Conservation (phyloP, 2,888 invertebrate species). For the Melieria omissa region DNA sequence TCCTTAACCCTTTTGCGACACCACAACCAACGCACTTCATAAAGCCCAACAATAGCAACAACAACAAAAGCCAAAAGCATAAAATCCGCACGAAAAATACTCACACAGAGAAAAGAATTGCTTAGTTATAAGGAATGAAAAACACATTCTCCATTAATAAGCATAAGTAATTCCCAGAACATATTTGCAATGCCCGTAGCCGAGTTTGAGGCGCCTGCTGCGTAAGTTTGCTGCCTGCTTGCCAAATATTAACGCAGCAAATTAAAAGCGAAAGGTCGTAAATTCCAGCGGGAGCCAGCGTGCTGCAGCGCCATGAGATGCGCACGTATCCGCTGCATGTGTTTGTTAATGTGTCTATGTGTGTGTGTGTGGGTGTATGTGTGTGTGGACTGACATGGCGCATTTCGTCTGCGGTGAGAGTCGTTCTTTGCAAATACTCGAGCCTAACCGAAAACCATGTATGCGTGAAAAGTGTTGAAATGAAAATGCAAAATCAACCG, state of each 20-base stretch:
- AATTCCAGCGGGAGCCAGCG: constrained; percentile 39
- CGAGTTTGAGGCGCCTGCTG: too few species aligned
- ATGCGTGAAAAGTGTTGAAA: constrained; percentile 1
- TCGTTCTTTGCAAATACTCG: neutral
- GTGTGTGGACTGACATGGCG: neutral
- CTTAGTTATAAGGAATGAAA: too few species aligned
- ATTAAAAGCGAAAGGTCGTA: constrained; percentile 49
- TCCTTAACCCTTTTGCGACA: too few species aligned
- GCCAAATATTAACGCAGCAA: constrained; percentile 33
- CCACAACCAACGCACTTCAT: too few species aligned
- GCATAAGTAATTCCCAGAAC: constrained; percentile 4
- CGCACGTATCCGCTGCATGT: neutral
- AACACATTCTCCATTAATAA: neutral
- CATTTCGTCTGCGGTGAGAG: neutral
- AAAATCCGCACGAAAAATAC: too few species aligned
- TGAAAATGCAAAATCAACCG: neutral
- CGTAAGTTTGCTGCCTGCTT: neutral
- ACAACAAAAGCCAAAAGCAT: neutral
- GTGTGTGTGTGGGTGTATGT: neutral
- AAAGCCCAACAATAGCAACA: neutral
- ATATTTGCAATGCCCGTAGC: constrained; percentile 4
- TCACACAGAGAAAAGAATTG: too few species aligned
- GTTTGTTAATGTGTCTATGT: neutral
- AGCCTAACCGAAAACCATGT: neutral
- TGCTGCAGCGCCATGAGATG: too few species aligned